Evolutionary conservation across 2,113 vertebrate genomes (phyloP), one percentile per base, ranked within the genome.

Genomic region (Camelus dromedarius): DNA sequence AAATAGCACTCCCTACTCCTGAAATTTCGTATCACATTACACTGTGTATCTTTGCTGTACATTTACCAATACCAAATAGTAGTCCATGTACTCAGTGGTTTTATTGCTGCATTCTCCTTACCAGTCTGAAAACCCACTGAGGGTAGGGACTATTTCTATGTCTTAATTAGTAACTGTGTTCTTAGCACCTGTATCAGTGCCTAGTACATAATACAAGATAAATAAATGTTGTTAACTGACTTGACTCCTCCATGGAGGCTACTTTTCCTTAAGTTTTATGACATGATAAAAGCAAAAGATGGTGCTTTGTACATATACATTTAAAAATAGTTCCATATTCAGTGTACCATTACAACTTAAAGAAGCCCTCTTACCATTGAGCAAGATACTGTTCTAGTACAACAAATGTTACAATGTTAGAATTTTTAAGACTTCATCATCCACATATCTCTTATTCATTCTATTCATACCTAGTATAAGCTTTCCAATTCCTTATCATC

Each of bases 361-460:
- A 95, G 54, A 54, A 82, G 42, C 9, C 19, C 56, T 97, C 52
- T 89, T 54, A 86, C 0, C 92, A 42, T 60, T 66, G 19, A 86
- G 32, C 35, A 90, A 79, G 24, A 76, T 46, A 38, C 32, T 92
- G 70, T 62, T 66, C 67, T 66, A 86, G 79, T 32, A 88, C 16
- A 42, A 62, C 35, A 94, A 85, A 69, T 62, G 28, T 56, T 83
- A 95, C 7, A 95, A 62, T 83, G 12, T 90, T 84, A 70, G 35
- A 60, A 79, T 82, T 76, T 92, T 91, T 72, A 95, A 77, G 32
- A 69, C 50, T 95, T 93, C 32, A 95, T 76, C 4, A 94, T 46
- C 35, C 89, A 85, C 3, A 42, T 26, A 69, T 70, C 2, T 81
- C 92, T 89, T 90, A 84, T 81, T 93, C 93, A 22, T 66, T 66